Base-by-base conservation (phyloP, 1,140 invertebrate genomes). In the Drosophila pruinosa region DNA sequence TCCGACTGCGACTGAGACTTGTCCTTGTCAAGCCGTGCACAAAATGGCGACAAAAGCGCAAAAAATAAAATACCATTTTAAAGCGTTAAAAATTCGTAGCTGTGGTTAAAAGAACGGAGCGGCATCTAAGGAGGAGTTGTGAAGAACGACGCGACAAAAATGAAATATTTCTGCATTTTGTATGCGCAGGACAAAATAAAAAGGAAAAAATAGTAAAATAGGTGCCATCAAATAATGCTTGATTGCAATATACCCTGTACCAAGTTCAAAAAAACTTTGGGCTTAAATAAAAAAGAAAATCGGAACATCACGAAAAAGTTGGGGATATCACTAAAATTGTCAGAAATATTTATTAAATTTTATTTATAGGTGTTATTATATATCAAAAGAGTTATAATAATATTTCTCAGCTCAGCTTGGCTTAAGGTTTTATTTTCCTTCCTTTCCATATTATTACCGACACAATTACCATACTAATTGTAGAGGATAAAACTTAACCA, bases 21-120 rank as follows among this genome's bases (percentile, higher is more conserved):
- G 48, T 62, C 58, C 63, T 26, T 56, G 41, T 58, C 67, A 62
- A 80, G 56, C 62, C 67, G 59, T 68, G 72, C 59, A 69, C 56
- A 58, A 72, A 86, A 86, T 80, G 81, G 77, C 81, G 76, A 69
- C 73, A 79, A 62, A 77, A 77, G 53, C 53, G 54, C 59, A 34
- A n/a, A 38, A 75, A 52, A 73, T 53, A 61, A 47, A 43, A 45
- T 41, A 69, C 68, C 62, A 85, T 81, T 85, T 83, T 83, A 76
- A 83, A 85, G 76, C 80, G 72, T 65, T 58, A 57, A 86, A 85
- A 85, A 85, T 86, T 72, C 71, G 52, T 48, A 48, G 47, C 57
- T 85, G 75, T 38, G 64, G 80, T 65, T 72, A 38, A n/a, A 8
- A 6, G n/a, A n/a, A n/a, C n/a, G n/a, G n/a, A 8, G 17, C 14